Percentiles rank a stretch among this genome's conserved stretches.
These are phyloP conservation scores for Onychomys arenicola DNA, from an alignment of 2,797 vertebrate genomes.

Conservation along the genomic window DNA sequence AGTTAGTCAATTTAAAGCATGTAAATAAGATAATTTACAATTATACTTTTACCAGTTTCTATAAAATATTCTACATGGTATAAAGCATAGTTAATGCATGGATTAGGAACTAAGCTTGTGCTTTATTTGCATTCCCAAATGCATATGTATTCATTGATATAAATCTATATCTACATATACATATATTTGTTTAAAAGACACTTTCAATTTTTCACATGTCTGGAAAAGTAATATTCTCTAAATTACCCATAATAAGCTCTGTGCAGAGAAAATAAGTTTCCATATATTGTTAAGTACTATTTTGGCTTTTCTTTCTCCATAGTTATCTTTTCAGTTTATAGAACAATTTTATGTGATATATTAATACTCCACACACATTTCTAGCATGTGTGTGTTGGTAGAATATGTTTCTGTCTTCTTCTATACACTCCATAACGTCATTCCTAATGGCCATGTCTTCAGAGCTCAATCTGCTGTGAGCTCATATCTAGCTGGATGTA, in stretches of 20 bases:
- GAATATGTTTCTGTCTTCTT: neutral
- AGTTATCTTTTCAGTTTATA: constrained; percentile 15
- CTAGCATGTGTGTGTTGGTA: neutral
- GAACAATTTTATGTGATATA: neutral
- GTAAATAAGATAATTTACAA: neutral
- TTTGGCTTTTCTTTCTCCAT: neutral
- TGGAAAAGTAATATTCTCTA: neutral
- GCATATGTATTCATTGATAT: neutral
- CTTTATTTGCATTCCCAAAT: neutral
- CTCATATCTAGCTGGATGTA: neutral
- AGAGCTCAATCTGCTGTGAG: neutral
- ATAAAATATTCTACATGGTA: neutral
- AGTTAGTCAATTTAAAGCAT: neutral
- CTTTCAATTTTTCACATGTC: neutral
- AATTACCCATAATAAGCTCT: neutral
- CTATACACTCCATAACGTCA: neutral
- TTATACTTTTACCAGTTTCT: neutral
- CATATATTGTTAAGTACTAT: neutral
- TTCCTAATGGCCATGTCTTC: neutral
- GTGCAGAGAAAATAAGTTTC: neutral
- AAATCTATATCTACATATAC: neutral
- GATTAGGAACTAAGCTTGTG: neutral
- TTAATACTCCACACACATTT: neutral
- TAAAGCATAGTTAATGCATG: neutral
- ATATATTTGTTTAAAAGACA: neutral